Conservation (phyloP, 2,888 invertebrate species). For the Caenorhabditis sp. region DNA sequence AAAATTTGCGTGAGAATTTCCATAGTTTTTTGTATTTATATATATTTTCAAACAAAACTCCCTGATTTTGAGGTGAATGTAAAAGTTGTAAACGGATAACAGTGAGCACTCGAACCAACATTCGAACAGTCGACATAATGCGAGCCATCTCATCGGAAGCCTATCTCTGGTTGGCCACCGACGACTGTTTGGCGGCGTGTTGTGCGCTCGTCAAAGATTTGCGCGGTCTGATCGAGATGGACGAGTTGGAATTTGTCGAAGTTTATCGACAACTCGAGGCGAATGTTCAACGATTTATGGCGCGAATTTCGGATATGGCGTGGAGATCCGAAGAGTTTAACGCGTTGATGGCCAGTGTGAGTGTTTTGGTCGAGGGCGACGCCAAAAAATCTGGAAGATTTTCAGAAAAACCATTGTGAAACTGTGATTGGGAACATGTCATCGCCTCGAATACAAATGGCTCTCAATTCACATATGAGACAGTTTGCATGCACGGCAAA, state of each 20-base stretch:
- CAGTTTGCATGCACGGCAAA: slow-evolving; percentile 45
- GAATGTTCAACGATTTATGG: slow-evolving; percentile 51
- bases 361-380: not conserved
- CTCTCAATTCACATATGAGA: slow-evolving; percentile 53
- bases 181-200: slow-evolving; percentile 55
- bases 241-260: slow-evolving; percentile 17
- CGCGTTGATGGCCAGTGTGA: slow-evolving; percentile 21
- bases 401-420: slow-evolving; percentile 43
- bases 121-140: slow-evolving; percentile 46
- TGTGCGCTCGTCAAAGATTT: slow-evolving; percentile 50
- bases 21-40: too few species aligned
- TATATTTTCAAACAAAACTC: too few species aligned
- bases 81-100: slow-evolving; percentile 26
- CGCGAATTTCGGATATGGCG: slow-evolving; percentile 49
- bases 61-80: slow-evolving; percentile 27
- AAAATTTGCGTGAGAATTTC: too few species aligned
- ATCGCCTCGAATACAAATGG: slow-evolving; percentile 56
- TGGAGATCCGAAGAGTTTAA: slow-evolving; percentile 57
- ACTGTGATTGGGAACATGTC: slow-evolving; percentile 20
- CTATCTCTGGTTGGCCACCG: slow-evolving; percentile 59
- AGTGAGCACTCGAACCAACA: slow-evolving; percentile 5
- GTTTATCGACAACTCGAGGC: slow-evolving; percentile 22
- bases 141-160: slow-evolving; percentile 54
- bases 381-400: not conserved
- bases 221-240: slow-evolving; percentile 24